Evolutionary conservation across 2,113 vertebrate species (phyloP), one percentile per base, ranked within the genome.

Genomic region (Pseudopodoces humilis): DNA sequence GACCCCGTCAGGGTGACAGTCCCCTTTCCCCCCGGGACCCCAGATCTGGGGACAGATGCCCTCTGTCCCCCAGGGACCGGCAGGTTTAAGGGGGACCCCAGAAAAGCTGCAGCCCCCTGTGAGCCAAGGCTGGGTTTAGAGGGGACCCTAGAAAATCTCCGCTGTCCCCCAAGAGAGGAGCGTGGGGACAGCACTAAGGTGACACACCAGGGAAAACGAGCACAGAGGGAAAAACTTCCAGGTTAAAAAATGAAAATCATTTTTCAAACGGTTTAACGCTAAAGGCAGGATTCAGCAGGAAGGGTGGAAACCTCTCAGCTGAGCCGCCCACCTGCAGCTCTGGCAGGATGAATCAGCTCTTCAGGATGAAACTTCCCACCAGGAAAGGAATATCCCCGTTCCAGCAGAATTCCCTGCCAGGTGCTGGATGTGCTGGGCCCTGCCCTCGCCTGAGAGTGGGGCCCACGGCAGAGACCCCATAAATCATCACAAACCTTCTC

Each of bases 351-450:
- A 68, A 27, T 37, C 86, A 79, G 23, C 28, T n/a, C 25, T 1
- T 1, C 56, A 5, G 16, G n/a, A 9, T 58, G n/a, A 21, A 71
- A 33, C 14, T n/a, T 68, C 68, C 58, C 47, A 28, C 25, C 15
- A 0, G 30, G 35, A 75, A n/a, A 31, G 33, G 27, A 35, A 39
- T 2, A 10, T 14, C 25, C 67, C 6, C 0, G 0, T 33, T 70
- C 28, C 7, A 3, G 58, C 3, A 0, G 9, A 12, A 15, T 76
- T 50, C 35, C 74, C 35, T 4, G 11, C 46, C 62, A 10, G 86
- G 44, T 9, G 6, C 35, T 2, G 65, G 60, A 43, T 5, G 50
- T 13, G 20, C 62, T 52, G 86, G 39, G 39, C 39, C 39, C 39
- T 39, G 39, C 4, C 60, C 14, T 1, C n/a, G 16, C 13, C 13